A percentile compares a stretch with the other conserved stretches of the same genome.
phyloP scores from a whole-genome alignment of 1,140 invertebrate genomes.

The Anastrepha obliqua region DNA sequence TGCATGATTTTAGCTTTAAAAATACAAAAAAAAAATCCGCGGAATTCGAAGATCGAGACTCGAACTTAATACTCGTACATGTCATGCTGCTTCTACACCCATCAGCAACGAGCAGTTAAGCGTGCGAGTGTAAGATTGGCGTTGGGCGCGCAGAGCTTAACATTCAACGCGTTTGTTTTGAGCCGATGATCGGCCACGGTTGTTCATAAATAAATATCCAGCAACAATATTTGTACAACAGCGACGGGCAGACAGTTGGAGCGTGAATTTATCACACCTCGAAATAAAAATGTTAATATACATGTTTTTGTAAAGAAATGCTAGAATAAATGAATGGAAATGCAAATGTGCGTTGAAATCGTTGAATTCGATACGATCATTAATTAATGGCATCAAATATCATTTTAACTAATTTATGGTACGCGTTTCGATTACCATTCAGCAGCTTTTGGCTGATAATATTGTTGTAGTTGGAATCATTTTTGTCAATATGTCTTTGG shows the following conservation, averaged over 20 bases:
- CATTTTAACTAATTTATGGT: constrained; percentile 12
- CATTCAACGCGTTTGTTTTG: background rate
- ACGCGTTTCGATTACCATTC: background rate
- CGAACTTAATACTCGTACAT: too few species aligned
- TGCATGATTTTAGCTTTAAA: too few species aligned
- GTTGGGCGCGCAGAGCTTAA: background rate
- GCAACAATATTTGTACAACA: constrained; percentile 16
- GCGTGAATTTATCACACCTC: constrained; percentile 32
- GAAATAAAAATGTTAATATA: constrained; percentile 22
- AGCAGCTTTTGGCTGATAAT: background rate
- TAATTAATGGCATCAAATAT: constrained; percentile 13
- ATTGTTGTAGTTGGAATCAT: background rate
- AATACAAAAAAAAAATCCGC: too few species aligned
- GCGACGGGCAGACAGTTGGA: background rate
- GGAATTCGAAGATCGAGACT: too few species aligned
- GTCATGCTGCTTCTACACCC: too few species aligned
- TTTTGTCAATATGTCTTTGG: background rate
- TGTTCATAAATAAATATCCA: background rate
- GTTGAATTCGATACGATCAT: background rate
- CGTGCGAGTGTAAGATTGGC: too few species aligned
- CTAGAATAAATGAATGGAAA: background rate
- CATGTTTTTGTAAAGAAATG: background rate
- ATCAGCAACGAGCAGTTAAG: too few species aligned
- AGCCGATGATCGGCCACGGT: background rate
- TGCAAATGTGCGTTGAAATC: constrained; percentile 13